phyloP scores from a whole-genome alignment of 23 tunicate genomes.

The Trididemnum nubilum region DNA sequence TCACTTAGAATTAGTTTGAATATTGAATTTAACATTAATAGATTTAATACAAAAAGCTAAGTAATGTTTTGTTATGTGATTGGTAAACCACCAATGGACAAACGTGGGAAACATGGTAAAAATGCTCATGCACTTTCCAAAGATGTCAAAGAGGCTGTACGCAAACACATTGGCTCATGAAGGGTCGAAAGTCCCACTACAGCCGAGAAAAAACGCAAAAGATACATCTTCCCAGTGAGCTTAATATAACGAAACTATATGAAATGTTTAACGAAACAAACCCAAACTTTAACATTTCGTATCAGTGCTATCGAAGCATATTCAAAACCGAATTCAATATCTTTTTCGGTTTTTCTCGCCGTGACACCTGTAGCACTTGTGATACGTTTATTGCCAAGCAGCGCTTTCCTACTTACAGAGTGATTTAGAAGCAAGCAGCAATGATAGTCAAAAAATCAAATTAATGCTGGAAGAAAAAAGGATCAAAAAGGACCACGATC shows the following conservation, averaged over 20 bases:
- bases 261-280: background rate
- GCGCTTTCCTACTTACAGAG: no score
- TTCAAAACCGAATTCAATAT: conserved; percentile 19
- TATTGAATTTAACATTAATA: no score
- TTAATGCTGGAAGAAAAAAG: conserved; percentile 2
- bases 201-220: conserved; percentile 11
- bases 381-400: background rate
- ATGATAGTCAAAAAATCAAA: background rate
- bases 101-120: conserved; percentile 13
- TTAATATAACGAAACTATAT: conserved; percentile 1
- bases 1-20: no score
- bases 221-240: conserved; percentile 9
- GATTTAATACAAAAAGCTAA: no score
- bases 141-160: conserved; percentile 11
- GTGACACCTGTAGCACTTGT: conserved; percentile 8
- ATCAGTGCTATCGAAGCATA: background rate
- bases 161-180: conserved; percentile 11
- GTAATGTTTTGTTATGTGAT: no score
- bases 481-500: background rate
- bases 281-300: background rate
- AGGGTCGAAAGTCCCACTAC: conserved; percentile 10
- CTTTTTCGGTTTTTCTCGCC: background rate
- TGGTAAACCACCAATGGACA: background rate
- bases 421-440: background rate
- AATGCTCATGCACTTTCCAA: background rate